Evolutionary conservation across 1,140 invertebrate species (phyloP).

Genomic region (Nomia melanderi): DNA sequence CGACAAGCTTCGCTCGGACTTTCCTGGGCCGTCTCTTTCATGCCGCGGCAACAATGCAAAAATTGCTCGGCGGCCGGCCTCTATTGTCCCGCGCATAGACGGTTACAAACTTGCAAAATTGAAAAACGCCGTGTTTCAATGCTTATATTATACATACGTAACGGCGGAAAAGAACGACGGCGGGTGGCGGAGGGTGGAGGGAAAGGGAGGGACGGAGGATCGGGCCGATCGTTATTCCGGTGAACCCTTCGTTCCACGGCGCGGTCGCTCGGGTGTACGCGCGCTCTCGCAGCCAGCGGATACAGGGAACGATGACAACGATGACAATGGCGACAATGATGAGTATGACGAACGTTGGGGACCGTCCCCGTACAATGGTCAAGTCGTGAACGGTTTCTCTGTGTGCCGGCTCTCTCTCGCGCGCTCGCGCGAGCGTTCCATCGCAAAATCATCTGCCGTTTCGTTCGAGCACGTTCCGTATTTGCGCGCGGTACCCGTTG

Average conservation of each 20-base stretch:
- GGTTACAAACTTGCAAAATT: constrained; percentile 48
- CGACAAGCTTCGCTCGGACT: constrained; percentile 27
- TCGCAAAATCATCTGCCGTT: constrained; percentile 49
- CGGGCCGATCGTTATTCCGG: constrained; percentile 48
- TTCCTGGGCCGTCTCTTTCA: constrained; percentile 28
- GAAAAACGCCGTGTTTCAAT: constrained; percentile 47
- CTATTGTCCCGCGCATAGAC: constrained; percentile 39
- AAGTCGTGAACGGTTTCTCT: constrained; percentile 48
- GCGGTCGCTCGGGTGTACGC: constrained; percentile 8
- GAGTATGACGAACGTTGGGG: constrained; percentile 61
- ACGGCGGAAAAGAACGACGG: background rate
- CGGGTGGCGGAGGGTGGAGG: background rate
- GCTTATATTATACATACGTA: constrained; percentile 40
- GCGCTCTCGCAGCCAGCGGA: constrained; percentile 10
- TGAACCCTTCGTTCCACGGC: constrained; percentile 37
- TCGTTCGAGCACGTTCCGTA: constrained; percentile 16
- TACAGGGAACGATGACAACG: constrained; percentile 61
- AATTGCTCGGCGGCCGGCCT: constrained; percentile 39
- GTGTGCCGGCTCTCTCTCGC: constrained; percentile 8
- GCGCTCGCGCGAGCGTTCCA: constrained; percentile 1
- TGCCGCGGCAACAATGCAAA: constrained; percentile 38
- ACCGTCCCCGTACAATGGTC: constrained; percentile 55
- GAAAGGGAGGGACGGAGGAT: background rate
- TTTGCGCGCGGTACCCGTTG: constrained; percentile 9
- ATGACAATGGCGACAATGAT: constrained; percentile 65